Conservation (phyloP, 2,797 vertebrate species). For the Perodicticus potto region DNA sequence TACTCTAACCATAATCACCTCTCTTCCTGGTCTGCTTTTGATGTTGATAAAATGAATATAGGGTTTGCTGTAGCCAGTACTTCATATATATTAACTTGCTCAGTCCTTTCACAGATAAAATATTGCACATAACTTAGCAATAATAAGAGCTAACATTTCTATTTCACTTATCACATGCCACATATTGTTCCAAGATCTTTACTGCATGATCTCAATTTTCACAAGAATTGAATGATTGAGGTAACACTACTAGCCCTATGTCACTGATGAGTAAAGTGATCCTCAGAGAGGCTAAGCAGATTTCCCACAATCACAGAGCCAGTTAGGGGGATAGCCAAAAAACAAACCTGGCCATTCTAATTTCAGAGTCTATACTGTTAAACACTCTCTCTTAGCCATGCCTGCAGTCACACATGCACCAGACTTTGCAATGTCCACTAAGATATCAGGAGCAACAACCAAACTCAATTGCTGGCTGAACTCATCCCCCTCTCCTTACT, state of each 20-base stretch:
- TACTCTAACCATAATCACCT: background rate
- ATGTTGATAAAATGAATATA: background rate
- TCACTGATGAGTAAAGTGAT: slow-evolving; percentile 3
- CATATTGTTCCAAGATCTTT: background rate
- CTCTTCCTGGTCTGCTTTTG: background rate
- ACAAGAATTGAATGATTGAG: background rate
- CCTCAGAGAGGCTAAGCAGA: background rate
- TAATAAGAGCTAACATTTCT: background rate
- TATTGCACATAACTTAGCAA: background rate
- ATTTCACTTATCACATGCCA: background rate
- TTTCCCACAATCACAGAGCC: background rate
- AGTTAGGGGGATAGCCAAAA: background rate
- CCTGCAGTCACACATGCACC: no score
- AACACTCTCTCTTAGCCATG: background rate
- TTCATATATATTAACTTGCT: background rate
- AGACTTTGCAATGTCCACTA: background rate
- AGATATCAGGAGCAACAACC: background rate
- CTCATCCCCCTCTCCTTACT: background rate
- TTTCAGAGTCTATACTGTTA: background rate
- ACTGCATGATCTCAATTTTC: background rate
- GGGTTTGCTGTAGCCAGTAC: background rate
- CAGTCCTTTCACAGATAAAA: background rate
- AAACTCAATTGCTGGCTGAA: background rate
- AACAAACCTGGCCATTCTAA: background rate
- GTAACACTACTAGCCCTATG: background rate